Percentiles rank a stretch among this genome's conserved stretches.
These are phyloP conservation scores for Zelostemma sp. DNA, from an alignment of 1,140 invertebrate species.

Conservation along the genomic window DNA sequence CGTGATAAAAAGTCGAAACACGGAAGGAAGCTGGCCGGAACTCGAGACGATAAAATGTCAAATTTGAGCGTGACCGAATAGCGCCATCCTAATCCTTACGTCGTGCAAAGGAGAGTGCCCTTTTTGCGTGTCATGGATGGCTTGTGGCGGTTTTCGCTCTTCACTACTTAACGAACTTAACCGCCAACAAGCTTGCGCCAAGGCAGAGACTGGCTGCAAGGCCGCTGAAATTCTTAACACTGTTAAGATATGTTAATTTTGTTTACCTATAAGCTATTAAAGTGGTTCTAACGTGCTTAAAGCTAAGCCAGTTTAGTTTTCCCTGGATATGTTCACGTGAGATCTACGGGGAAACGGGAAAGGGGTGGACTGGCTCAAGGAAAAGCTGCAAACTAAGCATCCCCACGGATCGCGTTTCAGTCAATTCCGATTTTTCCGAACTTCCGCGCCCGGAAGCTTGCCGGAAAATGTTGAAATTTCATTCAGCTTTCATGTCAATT, in stretches of 20 bases:
- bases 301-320: conserved; percentile 71
- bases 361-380: conserved; percentile 14
- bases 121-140: conserved; percentile 57
- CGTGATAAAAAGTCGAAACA: background rate
- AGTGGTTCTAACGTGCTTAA: conserved; percentile 69
- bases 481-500: conserved; percentile 14
- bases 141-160: conserved; percentile 53
- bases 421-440: background rate
- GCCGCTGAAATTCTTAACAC: conserved; percentile 68
- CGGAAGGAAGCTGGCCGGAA: background rate
- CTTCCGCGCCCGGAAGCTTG: too few relatives aligned
- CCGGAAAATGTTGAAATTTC: too few relatives aligned
- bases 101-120: conserved; percentile 40
- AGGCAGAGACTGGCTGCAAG: conserved; percentile 46
- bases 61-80: conserved; percentile 45
- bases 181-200: conserved; percentile 41
- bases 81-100: conserved; percentile 37
- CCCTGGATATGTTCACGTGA: conserved; percentile 62
- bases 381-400: conserved; percentile 5
- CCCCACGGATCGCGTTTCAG: background rate
- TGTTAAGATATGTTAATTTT: conserved; percentile 72
- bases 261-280: conserved; percentile 72
- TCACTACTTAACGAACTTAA: conserved; percentile 57
- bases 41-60: conserved; percentile 31
- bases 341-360: conserved; percentile 56